Base-by-base conservation (phyloP, 2,113 vertebrate species). In the Leptobrachium ailaonicum region DNA sequence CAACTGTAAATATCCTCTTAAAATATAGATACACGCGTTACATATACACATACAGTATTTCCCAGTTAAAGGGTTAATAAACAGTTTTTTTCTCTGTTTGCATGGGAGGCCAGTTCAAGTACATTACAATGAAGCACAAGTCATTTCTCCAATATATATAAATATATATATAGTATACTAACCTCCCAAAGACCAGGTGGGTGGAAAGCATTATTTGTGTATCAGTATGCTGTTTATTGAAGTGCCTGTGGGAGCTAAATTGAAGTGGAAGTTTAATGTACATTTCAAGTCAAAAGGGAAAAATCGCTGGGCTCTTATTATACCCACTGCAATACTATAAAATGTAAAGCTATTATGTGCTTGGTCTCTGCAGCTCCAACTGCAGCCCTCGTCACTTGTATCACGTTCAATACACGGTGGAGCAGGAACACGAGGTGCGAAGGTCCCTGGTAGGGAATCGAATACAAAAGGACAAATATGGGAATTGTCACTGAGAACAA, bases 201-300 rank as follows among this genome's bases (percentile, higher is more conserved):
- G 70, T 53, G 70, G 70, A 71, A 54, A 20, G 10, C 20, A 53
- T 71, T 71, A n/a, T 40, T 32, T 56, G 41, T 68, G 9, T 68
- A 68, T 68, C 41, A 43, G 40, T 68, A 40, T 56, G 50, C 70
- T 40, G 14, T 71, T n/a, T 56, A 71, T 20, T 71, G 70, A 54
- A 71, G 47, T 71, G 32, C 11, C 70, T 40, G 32, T 54, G 45
- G 70, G 70, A 50, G 47, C 56, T 60, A 60, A 60, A 60, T 60
- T 60, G 13, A 14, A 2, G 11, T 60, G 56, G 56, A 60, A 60
- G 56, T 12, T 60, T 60, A 60, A 60, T 60, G 56, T 60, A 60
- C 56, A 8, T 60, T 60, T 60, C 56, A 60, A 13, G 13, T 60
- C 56, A 60, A 60, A 60, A 13, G 56, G 11, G 13, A 14, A 60